Base-by-base conservation (phyloP, 2,888 invertebrate genomes). In the Elmis aenea region DNA sequence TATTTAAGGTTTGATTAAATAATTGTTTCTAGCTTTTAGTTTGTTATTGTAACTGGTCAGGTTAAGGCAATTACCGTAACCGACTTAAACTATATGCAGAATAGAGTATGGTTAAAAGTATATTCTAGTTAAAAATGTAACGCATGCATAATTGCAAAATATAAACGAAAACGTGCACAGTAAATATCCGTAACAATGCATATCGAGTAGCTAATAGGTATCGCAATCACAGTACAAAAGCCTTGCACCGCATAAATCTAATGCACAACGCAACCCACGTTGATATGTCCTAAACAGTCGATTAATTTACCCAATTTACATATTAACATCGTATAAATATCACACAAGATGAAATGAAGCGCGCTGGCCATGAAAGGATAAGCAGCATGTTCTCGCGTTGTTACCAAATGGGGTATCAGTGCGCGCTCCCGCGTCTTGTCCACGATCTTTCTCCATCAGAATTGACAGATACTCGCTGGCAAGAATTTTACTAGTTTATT, bases 301-400 rank as follows among this genome's bases (percentile, higher is more conserved):
- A 58, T 56, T 58, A 57, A 57, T 57, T 36, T 56, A 52, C 51
- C 42, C 49, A 57, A 57, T 57, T 57, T 57, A 51, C 57, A 59
- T 59, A 58, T 55, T 57, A 57, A 52, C 55, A 57, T 54, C 33
- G 37, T 30, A 41, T 41, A 41, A 41, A 56, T 51, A 56, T 55
- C 56, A 52, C 52, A 55, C 54, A 47, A 51, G 56, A 55, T 54
- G 51, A 52, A 51, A 54, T 46, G 53, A 52, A 52, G 49, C 49
- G 44, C 44, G 45, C 49, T 38, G 36, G 39, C 55, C 58, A 52
- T 52, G 54, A 55, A 58, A 58, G 58, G 58, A 52, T 45, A 58
- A 54, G 48, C 52, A 48, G 50, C 49, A 42, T 47, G 55, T 56
- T 48, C 48, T 50, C 52, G 51, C 51, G 54, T 52, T 45, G 45